Conservation (phyloP, 2,888 invertebrate genomes). For the Cheilosia vulpina region DNA sequence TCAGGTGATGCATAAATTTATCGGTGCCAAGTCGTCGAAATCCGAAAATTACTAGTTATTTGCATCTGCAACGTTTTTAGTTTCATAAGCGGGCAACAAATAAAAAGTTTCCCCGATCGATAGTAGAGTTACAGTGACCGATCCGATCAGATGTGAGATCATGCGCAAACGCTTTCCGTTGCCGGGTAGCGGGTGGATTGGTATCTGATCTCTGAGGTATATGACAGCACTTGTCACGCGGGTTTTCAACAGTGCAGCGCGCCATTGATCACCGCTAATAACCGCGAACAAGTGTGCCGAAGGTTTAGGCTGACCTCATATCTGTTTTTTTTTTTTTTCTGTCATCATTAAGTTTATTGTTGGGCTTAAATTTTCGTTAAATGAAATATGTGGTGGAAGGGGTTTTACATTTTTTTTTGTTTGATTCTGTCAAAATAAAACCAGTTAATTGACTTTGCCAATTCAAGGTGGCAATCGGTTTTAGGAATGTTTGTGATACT, state of each 20-base stretch:
- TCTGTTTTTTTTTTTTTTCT: neutral
- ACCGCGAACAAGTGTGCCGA: constrained; percentile 50
- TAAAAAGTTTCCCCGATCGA: constrained; percentile 33
- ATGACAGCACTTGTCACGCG: constrained; percentile 45
- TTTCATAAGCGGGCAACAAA: neutral
- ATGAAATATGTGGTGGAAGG: no score
- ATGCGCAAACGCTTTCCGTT: constrained; percentile 38
- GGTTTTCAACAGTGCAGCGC: constrained; percentile 31
- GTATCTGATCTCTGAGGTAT: neutral
- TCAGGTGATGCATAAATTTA: constrained; percentile 45
- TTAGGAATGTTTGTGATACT: constrained; percentile 17
- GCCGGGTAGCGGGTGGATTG: constrained; percentile 3
- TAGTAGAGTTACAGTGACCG: constrained; percentile 14
- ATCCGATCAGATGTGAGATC: constrained; percentile 68
- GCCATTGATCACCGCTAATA: constrained; percentile 29
- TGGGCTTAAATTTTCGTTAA: neutral
- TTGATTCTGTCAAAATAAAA: constrained; percentile 8
- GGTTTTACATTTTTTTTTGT: neutral
- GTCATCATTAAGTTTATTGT: neutral
- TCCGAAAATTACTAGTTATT: constrained; percentile 53
- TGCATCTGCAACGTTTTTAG: constrained; percentile 57
- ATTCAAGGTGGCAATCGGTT: constrained; percentile 27
- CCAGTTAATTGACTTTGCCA: constrained; percentile 44
- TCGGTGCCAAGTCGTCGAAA: constrained; percentile 31
- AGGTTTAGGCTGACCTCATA: constrained; percentile 61